Base-by-base conservation (phyloP, 2,888 invertebrate genomes). In the Timema cristinae region DNA sequence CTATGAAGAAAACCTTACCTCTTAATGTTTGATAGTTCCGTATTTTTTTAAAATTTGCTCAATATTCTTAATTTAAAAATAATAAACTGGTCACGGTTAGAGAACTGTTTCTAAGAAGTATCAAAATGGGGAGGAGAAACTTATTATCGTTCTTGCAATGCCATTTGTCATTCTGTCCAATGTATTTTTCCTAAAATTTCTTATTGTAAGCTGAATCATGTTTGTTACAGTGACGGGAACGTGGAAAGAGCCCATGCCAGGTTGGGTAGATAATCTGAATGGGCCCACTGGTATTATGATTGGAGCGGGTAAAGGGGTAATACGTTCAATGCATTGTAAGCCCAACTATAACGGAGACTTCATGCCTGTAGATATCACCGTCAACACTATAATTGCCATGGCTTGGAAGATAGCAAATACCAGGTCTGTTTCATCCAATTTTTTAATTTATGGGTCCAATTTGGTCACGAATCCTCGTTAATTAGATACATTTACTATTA, bases 251-350 rank as follows among this genome's bases (percentile, higher is more conserved):
- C 80, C 80, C 7, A 72, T 77, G 49, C 79, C 79, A 68, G 85
- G 85, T 13, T 85, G 84, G 84, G 82, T 85, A 68, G 85, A 85
- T 75, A 85, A 84, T 76, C 80, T 81, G 73, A 84, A 85, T 78
- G 85, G 85, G 49, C 83, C 84, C 5, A 82, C 83, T 77, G 83
- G 83, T 16, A 77, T 79, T 32, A 71, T 83, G 72, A 75, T 78
- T n/a, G 79, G 75, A 9, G 75, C 75, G 8, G 78, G 83, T 7
- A 83, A 82, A 75, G 84, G 84, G 10, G 77, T 84, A 48, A 76
- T 84, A 69, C 79, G 83, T 49, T 80, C 82, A 5, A 79, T 84
- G 80, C 79, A 80, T 69, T 82, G 81, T 69, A 61, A 72, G 10
- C 66, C 73, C 0, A 72, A 76, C 10, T 74, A 75, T 50, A 69